Base-by-base conservation (phyloP, 2,797 vertebrate species). In the Cichlasoma orientale region DNA sequence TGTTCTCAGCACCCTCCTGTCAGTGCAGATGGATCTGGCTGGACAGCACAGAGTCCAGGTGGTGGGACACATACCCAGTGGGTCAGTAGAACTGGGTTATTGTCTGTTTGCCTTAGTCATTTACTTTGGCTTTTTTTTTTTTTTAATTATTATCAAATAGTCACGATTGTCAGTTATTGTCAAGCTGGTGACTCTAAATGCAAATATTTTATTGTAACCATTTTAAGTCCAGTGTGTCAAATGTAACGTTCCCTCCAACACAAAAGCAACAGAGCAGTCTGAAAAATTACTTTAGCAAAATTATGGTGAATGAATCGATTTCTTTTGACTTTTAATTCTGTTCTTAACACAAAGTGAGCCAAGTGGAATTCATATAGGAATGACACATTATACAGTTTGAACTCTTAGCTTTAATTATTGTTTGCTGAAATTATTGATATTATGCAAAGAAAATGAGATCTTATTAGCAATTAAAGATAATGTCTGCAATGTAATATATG, bases 51-150 rank as follows among this genome's bases (percentile, higher is more conserved):
- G 88, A 29, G 95, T 98, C 89, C 94, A 96, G 91, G 85, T 97
- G 80, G 96, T 98, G 89, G 97, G 97, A 75, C 90, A 85, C 56
- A 96, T 97, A 89, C 97, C 97, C 86, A 95, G 94, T 87, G 96
- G 97, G 97, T 98, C 96, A 91, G 96, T 82, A 88, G 58, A 86
- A 84, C 85, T 78, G 76, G 73, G 72, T 81, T 75, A 56, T 52
- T 75, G 19, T 79, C 25, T 77, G 23, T 58, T 72, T 74, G 21
- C 44, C 4, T 70, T 56, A 27, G 50, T 76, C 69, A 41, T 70
- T 74, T 16, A 44, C 3, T n/a, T 57, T 54, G 2, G 2, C 16
- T 1, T 73, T 14, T 56, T 57, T 14, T 21, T 52, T 19, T 27
- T 27, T 27, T 27, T 27, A 27, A 27, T 27, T 27, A 13, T 55